Evolutionary conservation across 2,888 invertebrate species (phyloP).

Genomic region (Campoplex nolae): DNA sequence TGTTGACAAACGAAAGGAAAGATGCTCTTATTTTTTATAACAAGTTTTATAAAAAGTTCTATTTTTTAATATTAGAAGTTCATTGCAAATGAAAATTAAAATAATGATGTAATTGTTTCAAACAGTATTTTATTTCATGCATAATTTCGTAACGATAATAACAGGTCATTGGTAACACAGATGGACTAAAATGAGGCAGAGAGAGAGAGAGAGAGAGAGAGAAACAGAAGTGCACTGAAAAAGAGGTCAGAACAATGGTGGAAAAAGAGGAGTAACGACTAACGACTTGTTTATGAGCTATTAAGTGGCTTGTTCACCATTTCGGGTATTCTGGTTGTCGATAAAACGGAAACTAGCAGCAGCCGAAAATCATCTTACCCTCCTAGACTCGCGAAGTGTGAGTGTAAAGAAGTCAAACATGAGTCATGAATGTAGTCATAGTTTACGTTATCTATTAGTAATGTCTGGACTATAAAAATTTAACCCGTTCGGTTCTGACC

Average conservation of each 20-base stretch:
- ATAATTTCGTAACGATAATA: neutral
- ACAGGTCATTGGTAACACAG: neutral
- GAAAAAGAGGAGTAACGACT: conserved; percentile 47
- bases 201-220: conserved; percentile 38
- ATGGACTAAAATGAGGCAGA: neutral
- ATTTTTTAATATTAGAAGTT: neutral
- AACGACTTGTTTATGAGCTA: conserved; percentile 80
- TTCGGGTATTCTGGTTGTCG: conserved; percentile 73
- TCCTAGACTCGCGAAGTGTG: neutral
- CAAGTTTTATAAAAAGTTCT: neutral
- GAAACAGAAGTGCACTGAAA: conserved; percentile 6
- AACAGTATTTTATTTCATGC: neutral
- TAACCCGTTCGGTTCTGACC: too few species aligned
- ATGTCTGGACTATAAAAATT: conserved; percentile 21
- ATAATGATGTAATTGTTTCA: neutral
- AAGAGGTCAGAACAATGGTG: conserved; percentile 24
- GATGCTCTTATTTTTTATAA: neutral
- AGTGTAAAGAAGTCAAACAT: conserved; percentile 15
- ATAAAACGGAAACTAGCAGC: conserved; percentile 78
- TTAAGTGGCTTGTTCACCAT: conserved; percentile 74
- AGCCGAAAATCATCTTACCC: conserved; percentile 75
- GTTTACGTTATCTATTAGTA: neutral
- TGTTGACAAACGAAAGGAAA: neutral
- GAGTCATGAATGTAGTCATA: conserved; percentile 63
- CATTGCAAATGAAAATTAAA: neutral